A percentile compares a stretch with the other conserved stretches of the same genome.
These are phyloP conservation scores for Cololabis saira DNA, from an alignment of 2,113 vertebrate species.

Conservation along the genomic window DNA sequence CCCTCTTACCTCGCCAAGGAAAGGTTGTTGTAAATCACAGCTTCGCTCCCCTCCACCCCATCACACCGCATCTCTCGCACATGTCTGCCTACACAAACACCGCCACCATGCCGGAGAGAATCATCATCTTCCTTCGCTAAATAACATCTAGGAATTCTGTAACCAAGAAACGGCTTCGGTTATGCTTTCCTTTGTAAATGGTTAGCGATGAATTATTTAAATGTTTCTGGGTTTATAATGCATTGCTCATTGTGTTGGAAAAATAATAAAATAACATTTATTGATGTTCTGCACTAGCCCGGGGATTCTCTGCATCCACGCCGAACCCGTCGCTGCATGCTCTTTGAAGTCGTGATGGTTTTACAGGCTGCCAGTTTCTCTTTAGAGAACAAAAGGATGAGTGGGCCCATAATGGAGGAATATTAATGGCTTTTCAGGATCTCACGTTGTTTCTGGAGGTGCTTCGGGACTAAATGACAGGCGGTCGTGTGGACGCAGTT, in stretches of 20 bases:
- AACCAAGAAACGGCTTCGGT: no score
- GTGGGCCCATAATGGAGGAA: background rate
- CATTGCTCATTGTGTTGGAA: background rate
- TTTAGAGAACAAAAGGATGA: background rate
- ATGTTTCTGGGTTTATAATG: no score
- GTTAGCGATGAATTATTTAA: no score
- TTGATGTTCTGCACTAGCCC: background rate
- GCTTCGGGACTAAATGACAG: background rate
- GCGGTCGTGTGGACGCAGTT: background rate
- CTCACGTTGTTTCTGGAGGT: conserved; percentile 8
- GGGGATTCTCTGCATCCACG: background rate
- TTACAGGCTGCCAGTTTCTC: conserved; percentile 11
- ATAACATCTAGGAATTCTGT: background rate
- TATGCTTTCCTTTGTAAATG: no score
- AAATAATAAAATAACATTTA: background rate
- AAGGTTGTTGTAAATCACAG: conserved; percentile 70
- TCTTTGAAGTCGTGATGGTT: conserved; percentile 32
- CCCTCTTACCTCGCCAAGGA: conserved; percentile 43
- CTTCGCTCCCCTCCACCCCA: background rate
- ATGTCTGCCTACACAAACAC: no score
- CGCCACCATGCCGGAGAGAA: background rate
- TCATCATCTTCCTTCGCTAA: conserved; percentile 1
- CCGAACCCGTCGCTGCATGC: background rate
- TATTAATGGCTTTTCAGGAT: conserved; percentile 19
- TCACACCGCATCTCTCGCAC: background rate